These are phyloP conservation scores for Petrocephalus schoutedeni DNA, from an alignment of 2,797 vertebrate genomes.

Conservation along the genomic window DNA sequence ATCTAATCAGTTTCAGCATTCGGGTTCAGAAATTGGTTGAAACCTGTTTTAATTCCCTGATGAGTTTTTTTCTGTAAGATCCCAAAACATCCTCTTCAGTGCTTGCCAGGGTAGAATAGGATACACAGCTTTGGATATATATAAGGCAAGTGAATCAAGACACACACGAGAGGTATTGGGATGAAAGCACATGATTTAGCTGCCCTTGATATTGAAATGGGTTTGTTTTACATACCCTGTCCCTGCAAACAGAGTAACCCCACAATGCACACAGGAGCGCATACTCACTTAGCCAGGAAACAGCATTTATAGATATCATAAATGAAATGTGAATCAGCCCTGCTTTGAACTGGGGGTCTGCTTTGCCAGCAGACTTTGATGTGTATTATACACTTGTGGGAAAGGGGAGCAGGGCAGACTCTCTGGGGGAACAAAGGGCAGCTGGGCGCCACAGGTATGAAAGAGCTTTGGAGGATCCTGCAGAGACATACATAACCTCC, in stretches of 20 bases:
- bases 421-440: background rate
- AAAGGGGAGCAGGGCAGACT: background rate
- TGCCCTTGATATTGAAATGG: background rate
- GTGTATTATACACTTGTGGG: background rate
- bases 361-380: background rate
- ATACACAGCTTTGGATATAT: background rate
- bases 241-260: background rate
- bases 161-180: background rate
- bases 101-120: background rate
- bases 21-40: background rate
- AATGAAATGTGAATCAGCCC: background rate
- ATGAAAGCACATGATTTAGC: background rate
- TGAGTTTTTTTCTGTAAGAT: background rate
- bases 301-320: background rate
- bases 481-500: background rate
- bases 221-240: background rate
- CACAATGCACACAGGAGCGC: background rate
- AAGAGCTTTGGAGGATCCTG: background rate
- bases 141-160: background rate
- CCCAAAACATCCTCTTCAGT: background rate
- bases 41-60: background rate
- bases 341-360: slow-evolving; percentile 12
- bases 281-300: background rate
- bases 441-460: slow-evolving; percentile 2
- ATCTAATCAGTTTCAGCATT: background rate